Base-by-base conservation (phyloP, 2,113 vertebrate genomes). In the Takifugu bimaculatus region DNA sequence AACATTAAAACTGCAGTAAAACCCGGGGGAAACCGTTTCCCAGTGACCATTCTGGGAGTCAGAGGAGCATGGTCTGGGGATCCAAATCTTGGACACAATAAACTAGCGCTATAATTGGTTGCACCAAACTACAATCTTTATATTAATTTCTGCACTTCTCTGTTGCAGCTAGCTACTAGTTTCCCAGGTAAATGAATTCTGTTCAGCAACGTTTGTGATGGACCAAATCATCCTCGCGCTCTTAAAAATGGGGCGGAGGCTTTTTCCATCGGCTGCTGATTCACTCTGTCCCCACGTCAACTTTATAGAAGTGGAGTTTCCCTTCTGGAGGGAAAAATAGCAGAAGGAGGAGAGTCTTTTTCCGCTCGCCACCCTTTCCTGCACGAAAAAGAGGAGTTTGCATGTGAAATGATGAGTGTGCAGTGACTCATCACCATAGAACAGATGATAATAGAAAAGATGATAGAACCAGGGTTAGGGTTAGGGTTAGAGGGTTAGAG, bases 281-380 rank as follows among this genome's bases (percentile, higher is more conserved):
- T 91, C 89, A 88, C 65, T 35, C 0, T 2, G 10, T 62, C 56
- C 63, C 70, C 60, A 56, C 26, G 2, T 69, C 59, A 51, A 45
- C 60, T 4, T n/a, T n/a, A 2, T 0, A 63, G 59, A 65, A 13
- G 48, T 2, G 56, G 72, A 79, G 77, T 76, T 88, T 83, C 81
- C 81, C 70, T 60, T 53, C 35, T n/a, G 25, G 50, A 2, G 14
- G 56, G 50, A 62, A 77, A n/a, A 80, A 76, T 60, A 70, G 63
- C 72, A 74, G 63, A 75, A 73, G 72, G 52, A 80, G 68, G 54
- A 75, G 48, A 69, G 54, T 49, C 48, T 61, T 65, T 65, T 57
- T 28, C 53, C 60, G 39, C 70, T 56, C 76, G 63, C 80, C 82
- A 63, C 78, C 80, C 78, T 87, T 80, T 80, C 77, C 81, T 74